Evolutionary conservation across 2,797 vertebrate genomes (phyloP).

Genomic region (Pipistrellus pygmaeus): DNA sequence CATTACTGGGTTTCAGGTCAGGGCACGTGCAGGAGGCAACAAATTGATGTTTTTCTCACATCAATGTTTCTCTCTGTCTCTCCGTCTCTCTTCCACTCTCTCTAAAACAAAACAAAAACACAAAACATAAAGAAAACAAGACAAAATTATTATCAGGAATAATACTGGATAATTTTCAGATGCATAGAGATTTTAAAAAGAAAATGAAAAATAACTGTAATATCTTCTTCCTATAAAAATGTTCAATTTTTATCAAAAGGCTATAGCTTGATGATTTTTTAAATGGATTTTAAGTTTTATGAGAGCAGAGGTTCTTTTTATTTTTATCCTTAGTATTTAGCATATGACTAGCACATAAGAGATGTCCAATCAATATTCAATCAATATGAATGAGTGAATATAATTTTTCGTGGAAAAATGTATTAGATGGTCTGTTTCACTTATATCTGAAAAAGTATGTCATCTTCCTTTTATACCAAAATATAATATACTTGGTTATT

Average conservation of each 20-base stretch:
- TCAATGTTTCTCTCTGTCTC: too few species aligned
- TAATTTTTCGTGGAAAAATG: constrained; percentile 42
- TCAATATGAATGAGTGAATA: constrained; percentile 8
- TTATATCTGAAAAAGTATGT: background rate
- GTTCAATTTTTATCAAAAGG: constrained; percentile 10
- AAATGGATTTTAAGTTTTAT: constrained; percentile 37
- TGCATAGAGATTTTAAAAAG: constrained; percentile 1
- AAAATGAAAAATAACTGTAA: constrained; percentile 25
- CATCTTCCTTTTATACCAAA: background rate
- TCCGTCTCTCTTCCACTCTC: too few species aligned
- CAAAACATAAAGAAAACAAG: too few species aligned
- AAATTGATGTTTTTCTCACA: too few species aligned
- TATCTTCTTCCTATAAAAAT: constrained; percentile 24
- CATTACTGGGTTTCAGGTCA: too few species aligned
- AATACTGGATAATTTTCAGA: constrained; percentile 1
- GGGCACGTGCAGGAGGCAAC: too few species aligned
- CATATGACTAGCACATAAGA: background rate
- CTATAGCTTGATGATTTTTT: background rate
- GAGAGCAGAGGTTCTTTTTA: constrained; percentile 19
- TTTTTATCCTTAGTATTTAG: constrained; percentile 30
- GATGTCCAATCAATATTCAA: background rate
- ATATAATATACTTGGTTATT: background rate
- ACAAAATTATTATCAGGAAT: background rate
- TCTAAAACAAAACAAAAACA: too few species aligned
- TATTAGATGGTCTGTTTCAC: constrained; percentile 24